Conservation (phyloP, 2,113 vertebrate genomes). For the Thryonomys swinderianus region DNA sequence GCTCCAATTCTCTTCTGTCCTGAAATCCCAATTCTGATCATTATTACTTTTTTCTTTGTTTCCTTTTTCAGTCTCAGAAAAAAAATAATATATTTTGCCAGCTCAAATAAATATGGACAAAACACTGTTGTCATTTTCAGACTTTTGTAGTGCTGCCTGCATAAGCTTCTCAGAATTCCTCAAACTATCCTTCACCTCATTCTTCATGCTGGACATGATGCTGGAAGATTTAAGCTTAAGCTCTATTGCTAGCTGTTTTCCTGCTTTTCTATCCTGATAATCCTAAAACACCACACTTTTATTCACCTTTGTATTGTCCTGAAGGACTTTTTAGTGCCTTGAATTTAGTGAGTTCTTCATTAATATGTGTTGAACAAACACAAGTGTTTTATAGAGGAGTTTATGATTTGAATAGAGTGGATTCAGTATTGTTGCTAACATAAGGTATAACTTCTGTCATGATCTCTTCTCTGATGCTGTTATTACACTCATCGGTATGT, state of each 20-base stretch:
- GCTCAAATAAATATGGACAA: constrained; percentile 5
- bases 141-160: neutral
- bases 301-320: neutral
- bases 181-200: neutral
- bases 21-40: constrained; percentile 41
- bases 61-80: neutral
- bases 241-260: neutral
- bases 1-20: constrained; percentile 27
- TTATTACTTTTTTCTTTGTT: constrained; percentile 40
- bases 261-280: neutral
- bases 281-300: neutral
- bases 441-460: neutral
- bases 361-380: neutral
- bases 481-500: neutral
- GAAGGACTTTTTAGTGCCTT: neutral
- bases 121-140: neutral
- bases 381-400: constrained; percentile 2
- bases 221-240: neutral
- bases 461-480: constrained; percentile 4
- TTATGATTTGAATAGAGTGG: constrained; percentile 22
- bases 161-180: neutral
- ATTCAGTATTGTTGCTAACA: neutral
- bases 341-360: neutral
- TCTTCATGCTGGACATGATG: neutral
- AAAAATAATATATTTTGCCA: neutral